These are phyloP conservation scores for Trinectes maculatus DNA, from an alignment of 2,113 vertebrate species.

Conservation along the genomic window DNA sequence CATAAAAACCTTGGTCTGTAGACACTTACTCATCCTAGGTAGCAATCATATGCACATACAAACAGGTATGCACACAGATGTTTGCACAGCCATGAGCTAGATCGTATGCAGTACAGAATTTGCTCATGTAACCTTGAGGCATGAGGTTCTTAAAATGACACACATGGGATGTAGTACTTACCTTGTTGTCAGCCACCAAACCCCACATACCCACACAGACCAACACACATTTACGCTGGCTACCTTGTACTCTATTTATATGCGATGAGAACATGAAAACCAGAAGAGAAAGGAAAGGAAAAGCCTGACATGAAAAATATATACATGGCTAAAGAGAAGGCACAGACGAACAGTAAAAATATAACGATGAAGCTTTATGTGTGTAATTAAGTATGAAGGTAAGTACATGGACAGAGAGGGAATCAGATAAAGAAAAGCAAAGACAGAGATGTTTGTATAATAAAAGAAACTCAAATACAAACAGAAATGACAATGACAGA, in stretches of 20 bases:
- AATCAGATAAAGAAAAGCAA: slow-evolving; percentile 10
- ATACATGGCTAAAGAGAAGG: not conserved
- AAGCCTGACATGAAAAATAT: not conserved
- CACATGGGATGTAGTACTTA: slow-evolving; percentile 68
- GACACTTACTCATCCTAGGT: slow-evolving; percentile 64
- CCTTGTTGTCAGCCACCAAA: slow-evolving; percentile 67
- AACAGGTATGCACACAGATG: slow-evolving; percentile 52
- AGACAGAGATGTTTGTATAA: slow-evolving; percentile 24
- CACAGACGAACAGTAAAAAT: not conserved
- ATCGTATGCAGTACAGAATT: slow-evolving; percentile 12
- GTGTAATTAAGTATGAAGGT: not conserved
- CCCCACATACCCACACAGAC: slow-evolving; percentile 58
- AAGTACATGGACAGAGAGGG: slow-evolving; percentile 2
- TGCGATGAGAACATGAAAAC: slow-evolving; percentile 12
- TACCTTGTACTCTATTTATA: slow-evolving; percentile 27
- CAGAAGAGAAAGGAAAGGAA: slow-evolving; percentile 21
- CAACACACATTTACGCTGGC: slow-evolving; percentile 41
- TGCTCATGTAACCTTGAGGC: slow-evolving; percentile 45
- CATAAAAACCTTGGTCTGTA: slow-evolving; percentile 27
- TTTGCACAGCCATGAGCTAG: slow-evolving; percentile 39
- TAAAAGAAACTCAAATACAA: slow-evolving; percentile 72
- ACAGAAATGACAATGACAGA: slow-evolving; percentile 21
- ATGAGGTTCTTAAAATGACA: slow-evolving; percentile 49
- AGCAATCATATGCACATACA: slow-evolving; percentile 63
- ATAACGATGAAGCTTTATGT: slow-evolving; percentile 14